Evolutionary conservation across 2,888 invertebrate species (phyloP).

Genomic region (Ochlodes sylvanus): DNA sequence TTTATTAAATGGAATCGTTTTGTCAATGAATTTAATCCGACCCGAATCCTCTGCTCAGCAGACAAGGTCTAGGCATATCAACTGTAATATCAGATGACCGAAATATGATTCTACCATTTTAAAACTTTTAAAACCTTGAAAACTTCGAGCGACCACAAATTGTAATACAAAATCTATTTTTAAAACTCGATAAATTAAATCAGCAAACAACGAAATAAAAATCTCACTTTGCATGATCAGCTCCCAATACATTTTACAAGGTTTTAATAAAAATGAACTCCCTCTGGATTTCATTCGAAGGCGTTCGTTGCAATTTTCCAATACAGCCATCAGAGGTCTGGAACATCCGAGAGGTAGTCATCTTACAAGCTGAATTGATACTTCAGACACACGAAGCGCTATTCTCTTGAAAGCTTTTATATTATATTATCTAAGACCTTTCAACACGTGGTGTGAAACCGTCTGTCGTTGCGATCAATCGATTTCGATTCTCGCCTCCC

Average conservation of each 20-base stretch:
- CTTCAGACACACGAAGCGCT: constrained; percentile 80
- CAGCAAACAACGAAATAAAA: constrained; percentile 14
- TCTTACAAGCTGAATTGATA: constrained; percentile 83
- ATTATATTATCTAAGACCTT: constrained; percentile 84
- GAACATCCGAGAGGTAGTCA: constrained; percentile 72
- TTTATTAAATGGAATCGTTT: too few species aligned
- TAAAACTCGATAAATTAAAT: constrained; percentile 3
- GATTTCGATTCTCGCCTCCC: constrained; percentile 74
- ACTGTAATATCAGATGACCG: too few species aligned
- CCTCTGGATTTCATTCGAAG: constrained; percentile 59
- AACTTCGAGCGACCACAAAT: not conserved
- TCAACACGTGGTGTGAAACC: constrained; percentile 74
- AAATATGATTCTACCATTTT: too few species aligned
- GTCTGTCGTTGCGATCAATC: constrained; percentile 78
- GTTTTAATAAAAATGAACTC: constrained; percentile 77
- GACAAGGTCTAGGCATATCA: too few species aligned
- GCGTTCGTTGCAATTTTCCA: constrained; percentile 73
- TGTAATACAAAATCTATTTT: not conserved
- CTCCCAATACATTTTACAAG: constrained; percentile 50
- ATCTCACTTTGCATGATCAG: constrained; percentile 24
- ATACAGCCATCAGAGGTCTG: constrained; percentile 75
- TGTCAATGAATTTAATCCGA: too few species aligned
- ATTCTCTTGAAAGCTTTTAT: constrained; percentile 84
- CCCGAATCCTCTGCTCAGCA: too few species aligned
- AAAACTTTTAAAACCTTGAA: not conserved